Base-by-base conservation (phyloP, 1,140 invertebrate genomes). In the Galleria mellonella region DNA sequence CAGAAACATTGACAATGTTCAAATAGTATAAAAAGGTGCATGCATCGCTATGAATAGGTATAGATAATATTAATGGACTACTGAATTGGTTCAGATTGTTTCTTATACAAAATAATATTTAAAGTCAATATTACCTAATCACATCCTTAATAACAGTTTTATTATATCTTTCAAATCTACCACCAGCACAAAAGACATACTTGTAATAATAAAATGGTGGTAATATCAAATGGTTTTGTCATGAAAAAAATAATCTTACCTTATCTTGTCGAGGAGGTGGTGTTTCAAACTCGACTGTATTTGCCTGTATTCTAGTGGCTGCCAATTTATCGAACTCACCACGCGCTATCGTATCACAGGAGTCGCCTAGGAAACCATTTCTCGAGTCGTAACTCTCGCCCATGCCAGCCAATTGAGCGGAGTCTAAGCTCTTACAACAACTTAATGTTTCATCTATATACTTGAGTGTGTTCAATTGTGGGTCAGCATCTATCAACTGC, bases 391-490 rank as follows among this genome's bases (percentile, higher is more conserved):
- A 86, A 44, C 86, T 87, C 43, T 86, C 83, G 0, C 83, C 79
- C 67, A 87, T 73, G 4, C 83, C 86, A 1, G 66, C 81, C 11
- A 84, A 58, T 42, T 85, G 83, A 30, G 77, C 69, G 0, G 83
- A 87, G 55, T 87, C 86, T 36, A 87, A 65, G 46, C 83, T 87
- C 51, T 87, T 87, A 28, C 83, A 85, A 49, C 73, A 86, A 56
- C 86, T 87, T 17, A 86, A 48, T 0, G 82, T 87, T 53, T 90
- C 89, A 51, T 90, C 89, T 45, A 90, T 90, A 46, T 87, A 90
- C 55, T 89, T 89, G 2, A 90, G 62, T 10, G 88, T 89, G 32
- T 89, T 89, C 28, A 90, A 87, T 14, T 89, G 89, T n/a, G 89
- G 78, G 67, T 89, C 89, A 6, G 87, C 88, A 50, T 89, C 89